A percentile compares a stretch with the other conserved stretches of the same genome.
Evolutionary conservation across 2,888 invertebrate species (phyloP).

Genomic region (Disparrhopalites patrizii): DNA sequence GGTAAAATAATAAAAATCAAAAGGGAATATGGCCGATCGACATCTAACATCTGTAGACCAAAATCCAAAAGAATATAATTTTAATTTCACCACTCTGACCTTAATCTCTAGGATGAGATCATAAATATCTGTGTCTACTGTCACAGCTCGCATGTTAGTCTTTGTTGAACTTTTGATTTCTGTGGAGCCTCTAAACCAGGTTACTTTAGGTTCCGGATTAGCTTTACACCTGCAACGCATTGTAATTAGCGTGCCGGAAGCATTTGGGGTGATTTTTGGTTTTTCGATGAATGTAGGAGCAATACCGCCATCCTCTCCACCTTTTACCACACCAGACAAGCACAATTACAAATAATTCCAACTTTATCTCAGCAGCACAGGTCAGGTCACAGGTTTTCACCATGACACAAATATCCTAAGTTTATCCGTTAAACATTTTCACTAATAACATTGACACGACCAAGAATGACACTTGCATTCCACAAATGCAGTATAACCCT

Average conservation of each 20-base stretch:
- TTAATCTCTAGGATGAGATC: conserved; percentile 78
- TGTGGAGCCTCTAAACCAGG: conserved; percentile 90
- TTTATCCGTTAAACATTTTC: neutral
- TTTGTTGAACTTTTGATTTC: conserved; percentile 78
- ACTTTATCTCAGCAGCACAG: neutral
- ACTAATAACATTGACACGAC: neutral
- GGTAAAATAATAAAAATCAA: too few relatives aligned
- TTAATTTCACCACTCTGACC: too few relatives aligned
- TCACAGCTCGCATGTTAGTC: conserved; percentile 72
- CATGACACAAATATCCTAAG: too few relatives aligned
- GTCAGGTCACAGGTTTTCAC: too few relatives aligned
- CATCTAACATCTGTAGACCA: too few relatives aligned
- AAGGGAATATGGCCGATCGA: too few relatives aligned
- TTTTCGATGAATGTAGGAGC: conserved; percentile 97
- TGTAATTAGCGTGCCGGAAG: conserved; percentile 91
- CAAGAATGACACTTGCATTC: too few relatives aligned
- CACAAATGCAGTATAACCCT: too few relatives aligned
- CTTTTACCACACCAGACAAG: too few relatives aligned
- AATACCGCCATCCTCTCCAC: conserved; percentile 87
- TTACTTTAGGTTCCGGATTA: conserved; percentile 88
- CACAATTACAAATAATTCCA: neutral
- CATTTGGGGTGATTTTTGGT: conserved; percentile 98
- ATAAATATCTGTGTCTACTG: conserved; percentile 78
- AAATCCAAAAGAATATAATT: too few relatives aligned
- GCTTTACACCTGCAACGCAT: conserved; percentile 96